Evolutionary conservation across 2,888 invertebrate species (phyloP), one percentile per base, ranked within the genome.

Genomic region (Rhamnusium bicolor): DNA sequence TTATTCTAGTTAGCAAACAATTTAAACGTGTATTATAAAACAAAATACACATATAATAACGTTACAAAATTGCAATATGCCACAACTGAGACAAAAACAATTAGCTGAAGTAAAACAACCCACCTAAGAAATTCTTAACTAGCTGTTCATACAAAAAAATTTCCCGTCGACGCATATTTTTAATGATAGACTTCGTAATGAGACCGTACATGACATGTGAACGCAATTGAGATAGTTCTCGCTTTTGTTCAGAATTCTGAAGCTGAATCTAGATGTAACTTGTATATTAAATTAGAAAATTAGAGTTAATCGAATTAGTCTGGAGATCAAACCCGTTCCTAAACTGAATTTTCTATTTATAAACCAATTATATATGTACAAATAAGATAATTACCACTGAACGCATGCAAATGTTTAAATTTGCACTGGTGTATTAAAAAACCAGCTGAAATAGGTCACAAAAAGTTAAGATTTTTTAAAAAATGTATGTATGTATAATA

Each of bases 201-300:
- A 58, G 18, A 27, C 12, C 6, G 24, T n/a, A n/a, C n/a, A n/a
- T 24, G n/a, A 29, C 46, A 19, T 29, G 53, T 49, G n/a, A 53
- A 32, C 24, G 60, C 32, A 56, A 70, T 63, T 62, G 69, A 61
- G 68, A 54, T 10, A 27, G 67, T 27, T 67, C 72, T 29, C 51
- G 72, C 66, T 70, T 70, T 63, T 58, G 65, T 71, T 71, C 61
- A 66, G 53, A 72, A 53, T 56, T 29, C 46, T 74, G 62, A 73
- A 76, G 71, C 65, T 58, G 66, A 71, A 71, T 73, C 78, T 73
- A 73, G 79, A 78, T 79, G 74, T 74, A 77, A 77, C 79, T 66
- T 68, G 75, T 75, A 75, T 73, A 65, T 69, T 79, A 72, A 79
- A 79, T 79, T 79, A 76, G 65, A 78, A 79, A 79, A 79, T 78